Percentiles rank a stretch among this genome's conserved stretches.
These are phyloP conservation scores for Rousettus leschenaultii DNA, from an alignment of 2,113 vertebrate genomes.

Conservation along the genomic window DNA sequence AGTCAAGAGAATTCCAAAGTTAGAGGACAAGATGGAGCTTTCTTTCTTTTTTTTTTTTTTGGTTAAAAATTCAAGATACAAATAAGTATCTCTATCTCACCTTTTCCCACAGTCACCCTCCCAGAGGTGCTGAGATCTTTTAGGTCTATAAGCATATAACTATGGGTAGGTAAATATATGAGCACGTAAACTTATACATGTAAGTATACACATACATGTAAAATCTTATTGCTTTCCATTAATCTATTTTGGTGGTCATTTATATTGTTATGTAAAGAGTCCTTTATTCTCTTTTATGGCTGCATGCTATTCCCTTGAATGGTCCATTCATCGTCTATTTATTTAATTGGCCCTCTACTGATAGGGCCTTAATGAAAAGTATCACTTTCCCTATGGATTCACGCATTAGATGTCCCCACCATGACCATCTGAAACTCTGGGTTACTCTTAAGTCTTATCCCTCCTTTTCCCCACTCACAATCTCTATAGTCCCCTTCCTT, in stretches of 20 bases:
- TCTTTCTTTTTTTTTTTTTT: too few relatives aligned
- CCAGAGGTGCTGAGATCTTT: neutral
- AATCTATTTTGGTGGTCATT: neutral
- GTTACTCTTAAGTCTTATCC: neutral
- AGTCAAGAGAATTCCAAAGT: neutral
- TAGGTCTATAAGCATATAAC: neutral
- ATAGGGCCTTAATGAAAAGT: fast-evolving
- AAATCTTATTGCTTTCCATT: neutral
- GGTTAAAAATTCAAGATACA: neutral
- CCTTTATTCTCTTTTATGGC: neutral
- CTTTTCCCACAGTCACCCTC: neutral
- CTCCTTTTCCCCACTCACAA: neutral
- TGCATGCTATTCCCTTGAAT: neutral
- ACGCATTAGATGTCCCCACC: fast-evolving
- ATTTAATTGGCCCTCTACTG: neutral
- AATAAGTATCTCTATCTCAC: neutral
- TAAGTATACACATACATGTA: neutral
- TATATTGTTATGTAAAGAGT: fast-evolving
- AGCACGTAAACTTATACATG: fast-evolving
- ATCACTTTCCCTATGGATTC: neutral
- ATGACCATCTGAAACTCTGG: neutral
- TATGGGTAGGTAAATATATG: fast-evolving
- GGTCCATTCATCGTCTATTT: neutral
- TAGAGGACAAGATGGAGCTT: neutral
- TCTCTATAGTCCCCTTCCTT: neutral